A percentile compares a stretch with the other conserved stretches of the same genome.
Conservation (phyloP, 2,797 vertebrate species). For the Picus viridis region DNA sequence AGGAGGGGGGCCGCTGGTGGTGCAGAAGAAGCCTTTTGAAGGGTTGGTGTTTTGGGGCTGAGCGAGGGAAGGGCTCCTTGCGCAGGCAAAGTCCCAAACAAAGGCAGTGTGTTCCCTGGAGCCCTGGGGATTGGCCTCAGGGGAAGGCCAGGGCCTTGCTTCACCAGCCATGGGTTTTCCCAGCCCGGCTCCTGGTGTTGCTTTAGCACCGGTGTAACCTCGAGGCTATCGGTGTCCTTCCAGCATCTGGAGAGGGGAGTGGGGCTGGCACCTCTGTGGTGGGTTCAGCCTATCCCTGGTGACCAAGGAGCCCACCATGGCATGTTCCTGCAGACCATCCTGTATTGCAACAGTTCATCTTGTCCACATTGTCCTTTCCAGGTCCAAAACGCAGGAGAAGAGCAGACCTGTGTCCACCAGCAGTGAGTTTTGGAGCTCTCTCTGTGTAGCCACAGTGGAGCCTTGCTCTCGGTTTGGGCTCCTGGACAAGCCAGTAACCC, state of each 20-base stretch:
- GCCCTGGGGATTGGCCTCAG: background rate
- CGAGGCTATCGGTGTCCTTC: background rate
- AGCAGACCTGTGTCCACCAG: background rate
- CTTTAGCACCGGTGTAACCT: background rate
- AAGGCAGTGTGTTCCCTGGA: conserved; percentile 30
- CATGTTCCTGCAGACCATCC: rapidly evolving
- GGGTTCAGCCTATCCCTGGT: background rate
- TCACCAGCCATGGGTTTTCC: background rate
- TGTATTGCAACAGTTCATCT: background rate
- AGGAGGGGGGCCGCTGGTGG: background rate
- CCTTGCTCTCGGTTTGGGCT: background rate
- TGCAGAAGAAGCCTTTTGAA: background rate
- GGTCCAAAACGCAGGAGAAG: rapidly evolving
- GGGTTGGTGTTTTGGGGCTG: conserved; percentile 30
- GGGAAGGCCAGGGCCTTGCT: background rate
- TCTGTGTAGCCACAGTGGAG: background rate
- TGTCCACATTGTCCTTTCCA: rapidly evolving
- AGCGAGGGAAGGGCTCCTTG: conserved; percentile 11
- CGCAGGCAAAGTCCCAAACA: conserved; percentile 12
- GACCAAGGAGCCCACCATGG: rapidly evolving
- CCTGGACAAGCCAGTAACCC: background rate
- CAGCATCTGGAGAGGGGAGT: rapidly evolving
- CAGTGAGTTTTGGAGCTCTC: background rate
- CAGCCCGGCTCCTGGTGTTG: background rate
- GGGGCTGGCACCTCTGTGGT: background rate